A percentile compares a stretch with the other conserved stretches of the same genome.
Evolutionary conservation across 2,113 vertebrate genomes (phyloP).

Genomic region (Macrotus californicus): DNA sequence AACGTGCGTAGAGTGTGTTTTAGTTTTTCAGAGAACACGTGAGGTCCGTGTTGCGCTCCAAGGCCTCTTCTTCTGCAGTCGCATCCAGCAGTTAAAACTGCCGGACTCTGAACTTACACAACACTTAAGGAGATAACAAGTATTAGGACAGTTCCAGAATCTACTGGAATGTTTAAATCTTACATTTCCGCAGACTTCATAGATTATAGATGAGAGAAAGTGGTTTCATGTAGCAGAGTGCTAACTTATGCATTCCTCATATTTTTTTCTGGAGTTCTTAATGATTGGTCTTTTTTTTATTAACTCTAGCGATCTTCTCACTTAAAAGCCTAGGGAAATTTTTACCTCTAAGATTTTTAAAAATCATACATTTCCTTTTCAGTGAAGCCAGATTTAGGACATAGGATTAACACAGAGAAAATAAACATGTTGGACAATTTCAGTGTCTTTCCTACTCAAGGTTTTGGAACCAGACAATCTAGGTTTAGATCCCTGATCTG

Average conservation of each 20-base stretch:
- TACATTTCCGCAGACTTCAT: constrained; percentile 30
- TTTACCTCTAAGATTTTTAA: background rate
- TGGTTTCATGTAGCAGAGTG: background rate
- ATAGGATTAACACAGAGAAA: background rate
- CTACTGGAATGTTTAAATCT: constrained; percentile 17
- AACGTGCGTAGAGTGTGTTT: background rate
- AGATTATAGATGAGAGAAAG: background rate
- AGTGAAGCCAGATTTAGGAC: background rate
- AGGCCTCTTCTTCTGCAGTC: background rate
- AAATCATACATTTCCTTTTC: background rate
- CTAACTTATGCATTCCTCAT: background rate
- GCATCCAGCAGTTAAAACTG: constrained; percentile 7
- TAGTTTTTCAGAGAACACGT: background rate
- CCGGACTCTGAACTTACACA: background rate
- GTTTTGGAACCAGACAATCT: background rate
- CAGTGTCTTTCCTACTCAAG: background rate
- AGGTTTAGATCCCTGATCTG: background rate
- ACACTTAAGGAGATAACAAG: background rate
- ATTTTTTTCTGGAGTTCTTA: constrained; percentile 41
- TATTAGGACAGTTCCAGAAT: constrained; percentile 19
- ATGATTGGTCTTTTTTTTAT: constrained; percentile 2
- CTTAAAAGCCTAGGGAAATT: background rate
- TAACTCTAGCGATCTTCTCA: background rate
- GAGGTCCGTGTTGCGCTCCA: background rate
- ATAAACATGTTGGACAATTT: background rate